Percentiles rank a stretch among this genome's conserved stretches.
phyloP scores from a whole-genome alignment of 2,888 invertebrate genomes.

The Torymus auratus region DNA sequence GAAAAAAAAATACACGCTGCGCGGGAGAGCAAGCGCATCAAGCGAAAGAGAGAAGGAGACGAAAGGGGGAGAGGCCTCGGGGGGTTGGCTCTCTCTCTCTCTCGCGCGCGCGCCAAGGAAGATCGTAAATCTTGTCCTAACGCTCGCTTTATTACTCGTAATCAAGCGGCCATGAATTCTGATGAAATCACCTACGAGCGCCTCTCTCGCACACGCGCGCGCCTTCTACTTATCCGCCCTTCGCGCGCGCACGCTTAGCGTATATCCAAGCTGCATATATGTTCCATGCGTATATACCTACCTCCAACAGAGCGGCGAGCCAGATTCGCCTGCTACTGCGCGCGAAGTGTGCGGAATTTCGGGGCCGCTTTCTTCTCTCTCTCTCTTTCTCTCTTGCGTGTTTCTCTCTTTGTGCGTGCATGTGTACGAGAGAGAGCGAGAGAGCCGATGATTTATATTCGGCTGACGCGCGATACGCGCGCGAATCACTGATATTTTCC shows the following conservation, averaged over 20 bases:
- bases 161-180: conserved; percentile 76
- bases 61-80: conserved; percentile 26
- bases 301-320: not conserved
- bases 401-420: conserved; percentile 26
- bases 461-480: conserved; percentile 16
- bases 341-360: conserved; percentile 1
- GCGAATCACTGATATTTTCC: conserved; percentile 37
- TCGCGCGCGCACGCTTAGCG: conserved; percentile 57
- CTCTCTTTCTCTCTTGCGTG: conserved; percentile 7
- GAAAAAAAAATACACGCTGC: not conserved
- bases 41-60: not conserved
- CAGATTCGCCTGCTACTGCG: conserved; percentile 27
- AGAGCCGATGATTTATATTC: conserved; percentile 35
- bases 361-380: conserved; percentile 36
- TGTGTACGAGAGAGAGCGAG: not conserved
- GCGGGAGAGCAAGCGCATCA: conserved; percentile 30
- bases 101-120: conserved; percentile 4
- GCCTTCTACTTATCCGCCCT: conserved; percentile 69
- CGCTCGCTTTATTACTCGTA: conserved; percentile 76
- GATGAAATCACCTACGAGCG: conserved; percentile 73
- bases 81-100: conserved; percentile 47
- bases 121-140: conserved; percentile 76
- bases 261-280: not conserved
- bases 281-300: not conserved
- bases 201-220: not conserved